Evolutionary conservation across 2,888 invertebrate species (phyloP), one percentile per base, ranked within the genome.

Genomic region (Gymnoscelis rufifasciata): DNA sequence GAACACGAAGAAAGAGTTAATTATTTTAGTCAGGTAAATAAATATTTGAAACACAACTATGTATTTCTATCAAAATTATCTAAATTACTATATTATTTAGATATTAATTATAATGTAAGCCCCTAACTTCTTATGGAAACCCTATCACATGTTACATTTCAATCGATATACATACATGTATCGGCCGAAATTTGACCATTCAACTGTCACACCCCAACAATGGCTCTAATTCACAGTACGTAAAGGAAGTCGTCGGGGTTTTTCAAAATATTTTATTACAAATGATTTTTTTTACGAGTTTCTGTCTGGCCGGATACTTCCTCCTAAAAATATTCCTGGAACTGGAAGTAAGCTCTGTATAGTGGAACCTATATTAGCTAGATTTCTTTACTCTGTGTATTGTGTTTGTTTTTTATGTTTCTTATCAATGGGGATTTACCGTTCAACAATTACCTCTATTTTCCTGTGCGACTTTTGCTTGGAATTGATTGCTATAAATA

Each of bases 231-330:
- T 69, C 68, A 43, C 45, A 12, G 45, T 68, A 66, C 69, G 68
- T 61, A 67, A 24, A 64, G 68, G 69, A 68, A 68, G 66, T 65
- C 7, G 55, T 45, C 53, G 53, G 56, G 29, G 23, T 46, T 47
- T 49, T 51, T 51, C 30, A 47, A 48, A 42, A 41, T 33, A 6
- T 33, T 46, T 39, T 39, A 40, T 43, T 39, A 30, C 26, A 3
- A 38, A 46, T 48, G 47, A 56, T 43, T 50, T 41, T 40, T 51
- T 46, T 43, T 24, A 39, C n/a, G 29, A 36, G 12, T n/a, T 35
- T 39, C 42, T 23, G 35, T 38, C 39, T 37, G 46, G 33, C 11
- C 1, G 38, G 7, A 11, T 19, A 19, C 15, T 23, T 35, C 35
- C 35, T 6, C 10, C 10, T 1, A 19, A 23, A 35, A 35, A 19